phyloP scores from a whole-genome alignment of 1,140 invertebrate genomes.

The Brachionus rotundiformis region DNA sequence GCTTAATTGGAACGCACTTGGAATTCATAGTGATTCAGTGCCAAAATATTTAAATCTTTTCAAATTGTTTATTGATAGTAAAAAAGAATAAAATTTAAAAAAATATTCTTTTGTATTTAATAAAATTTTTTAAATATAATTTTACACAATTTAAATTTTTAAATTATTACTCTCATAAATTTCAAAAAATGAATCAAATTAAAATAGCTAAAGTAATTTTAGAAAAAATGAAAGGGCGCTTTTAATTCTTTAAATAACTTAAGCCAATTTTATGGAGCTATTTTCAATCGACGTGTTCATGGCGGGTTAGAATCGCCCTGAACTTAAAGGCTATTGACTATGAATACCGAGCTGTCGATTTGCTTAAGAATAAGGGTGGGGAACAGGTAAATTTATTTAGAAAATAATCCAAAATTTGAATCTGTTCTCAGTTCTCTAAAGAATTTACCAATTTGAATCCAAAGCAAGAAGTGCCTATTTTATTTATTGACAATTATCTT shows the following conservation, averaged over 20 bases:
- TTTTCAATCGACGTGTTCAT: constrained; percentile 86
- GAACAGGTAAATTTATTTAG: constrained; percentile 37
- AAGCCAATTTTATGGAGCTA: constrained; percentile 88
- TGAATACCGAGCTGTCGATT: constrained; percentile 84
- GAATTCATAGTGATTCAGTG: constrained; percentile 59
- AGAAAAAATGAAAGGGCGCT: constrained; percentile 93
- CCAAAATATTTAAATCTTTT: constrained; percentile 30
- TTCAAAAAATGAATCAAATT: constrained; percentile 62
- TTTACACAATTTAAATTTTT: neutral
- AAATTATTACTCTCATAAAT: constrained; percentile 23
- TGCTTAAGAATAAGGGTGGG: constrained; percentile 73
- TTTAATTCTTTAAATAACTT: constrained; percentile 76
- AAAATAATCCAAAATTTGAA: neutral
- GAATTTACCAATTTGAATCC: constrained; percentile 40
- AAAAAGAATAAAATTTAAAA: constrained; percentile 23
- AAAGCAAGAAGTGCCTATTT: constrained; percentile 48
- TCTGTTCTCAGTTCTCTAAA: constrained; percentile 53
- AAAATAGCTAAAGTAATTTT: constrained; percentile 69
- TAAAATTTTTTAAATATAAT: constrained; percentile 30
- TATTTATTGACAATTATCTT: neutral
- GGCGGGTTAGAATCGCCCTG: constrained; percentile 84
- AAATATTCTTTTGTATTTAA: neutral
- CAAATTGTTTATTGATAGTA: neutral
- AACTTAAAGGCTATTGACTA: constrained; percentile 91
- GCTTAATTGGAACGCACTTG: constrained; percentile 98